These are phyloP conservation scores for Brienomyrus brachyistius DNA, from an alignment of 2,113 vertebrate genomes.

Conservation along the genomic window DNA sequence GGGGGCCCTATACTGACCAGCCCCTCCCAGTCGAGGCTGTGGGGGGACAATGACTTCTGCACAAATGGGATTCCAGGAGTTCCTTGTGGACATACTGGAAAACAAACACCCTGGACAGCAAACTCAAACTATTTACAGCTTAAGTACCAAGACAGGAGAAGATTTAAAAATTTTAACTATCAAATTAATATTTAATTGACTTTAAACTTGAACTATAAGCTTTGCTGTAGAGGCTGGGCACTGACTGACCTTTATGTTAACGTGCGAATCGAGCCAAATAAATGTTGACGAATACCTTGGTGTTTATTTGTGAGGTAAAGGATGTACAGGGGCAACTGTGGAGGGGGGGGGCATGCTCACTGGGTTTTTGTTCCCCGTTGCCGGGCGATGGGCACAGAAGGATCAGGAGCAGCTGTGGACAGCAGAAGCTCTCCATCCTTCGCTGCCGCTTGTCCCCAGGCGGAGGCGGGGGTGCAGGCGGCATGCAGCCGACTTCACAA, in stretches of 20 bases:
- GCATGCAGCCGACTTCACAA: background rate
- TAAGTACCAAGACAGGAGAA: background rate
- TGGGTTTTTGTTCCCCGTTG: constrained; percentile 16
- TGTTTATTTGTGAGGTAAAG: background rate
- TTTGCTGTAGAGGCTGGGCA: background rate
- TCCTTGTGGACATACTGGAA: background rate
- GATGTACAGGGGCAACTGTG: background rate
- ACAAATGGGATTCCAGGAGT: background rate
- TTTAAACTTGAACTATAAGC: background rate
- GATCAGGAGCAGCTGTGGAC: constrained; percentile 8
- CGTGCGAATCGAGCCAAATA: background rate
- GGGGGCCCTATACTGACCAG: background rate
- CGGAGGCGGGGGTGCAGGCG: background rate
- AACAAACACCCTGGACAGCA: background rate
- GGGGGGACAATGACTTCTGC: background rate
- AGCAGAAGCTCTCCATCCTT: background rate
- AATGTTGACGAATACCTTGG: constrained; percentile 9
- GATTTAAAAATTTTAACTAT: background rate
- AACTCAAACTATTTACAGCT: background rate
- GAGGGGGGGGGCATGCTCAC: background rate
- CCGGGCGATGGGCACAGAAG: background rate
- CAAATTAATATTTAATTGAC: background rate
- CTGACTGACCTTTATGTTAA: background rate
- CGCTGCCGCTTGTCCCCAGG: background rate
- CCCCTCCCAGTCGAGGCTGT: background rate